These are phyloP conservation scores for Mirza zaza DNA, from an alignment of 2,113 vertebrate genomes.

Conservation along the genomic window DNA sequence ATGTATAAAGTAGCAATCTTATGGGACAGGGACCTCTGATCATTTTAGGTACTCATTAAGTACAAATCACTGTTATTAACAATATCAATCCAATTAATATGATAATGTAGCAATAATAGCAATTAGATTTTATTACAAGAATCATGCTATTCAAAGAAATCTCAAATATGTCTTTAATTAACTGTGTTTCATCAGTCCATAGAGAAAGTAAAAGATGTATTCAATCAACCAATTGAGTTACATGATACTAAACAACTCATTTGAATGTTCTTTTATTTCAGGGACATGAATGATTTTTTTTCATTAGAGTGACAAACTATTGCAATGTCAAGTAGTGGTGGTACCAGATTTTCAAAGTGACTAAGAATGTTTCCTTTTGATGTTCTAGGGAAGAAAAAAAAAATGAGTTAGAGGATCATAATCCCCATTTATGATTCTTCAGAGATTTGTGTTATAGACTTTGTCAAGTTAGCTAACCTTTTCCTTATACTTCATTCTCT, in stretches of 20 bases:
- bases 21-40: not conserved
- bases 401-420: not conserved
- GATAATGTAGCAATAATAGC: conserved; percentile 42
- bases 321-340: not conserved
- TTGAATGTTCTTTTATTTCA: conserved; percentile 13
- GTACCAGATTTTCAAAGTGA: not conserved
- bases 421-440: not conserved
- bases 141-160: conserved; percentile 29
- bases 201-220: conserved; percentile 30
- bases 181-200: not conserved
- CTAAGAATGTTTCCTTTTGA: not conserved
- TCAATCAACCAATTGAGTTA: not conserved
- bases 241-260: not conserved
- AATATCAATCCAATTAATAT: conserved; percentile 59
- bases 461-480: not conserved
- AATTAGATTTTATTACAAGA: conserved; percentile 33
- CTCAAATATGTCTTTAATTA: conserved; percentile 40
- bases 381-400: not conserved
- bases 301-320: not conserved
- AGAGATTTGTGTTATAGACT: not conserved
- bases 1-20: not conserved
- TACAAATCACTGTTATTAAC: conserved; percentile 58
- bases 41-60: conserved; percentile 9
- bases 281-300: not conserved
- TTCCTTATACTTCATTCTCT: not conserved